Evolutionary conservation across 2,888 invertebrate species (phyloP).

Genomic region (Hyppa rectilinea): DNA sequence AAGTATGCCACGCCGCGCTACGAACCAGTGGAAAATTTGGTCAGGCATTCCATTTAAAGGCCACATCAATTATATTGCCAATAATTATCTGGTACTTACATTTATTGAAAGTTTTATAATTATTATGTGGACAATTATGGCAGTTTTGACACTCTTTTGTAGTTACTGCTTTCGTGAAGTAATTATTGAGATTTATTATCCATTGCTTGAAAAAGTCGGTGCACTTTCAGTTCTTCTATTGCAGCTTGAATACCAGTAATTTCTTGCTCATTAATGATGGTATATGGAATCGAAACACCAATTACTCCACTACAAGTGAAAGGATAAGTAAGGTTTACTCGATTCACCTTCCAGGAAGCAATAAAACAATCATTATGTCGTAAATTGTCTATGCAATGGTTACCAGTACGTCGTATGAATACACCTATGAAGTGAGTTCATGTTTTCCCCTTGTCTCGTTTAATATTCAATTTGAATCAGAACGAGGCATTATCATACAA

Average conservation of each 20-base stretch:
- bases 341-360: slow-evolving; percentile 60
- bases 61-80: slow-evolving; percentile 63
- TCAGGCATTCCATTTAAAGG: slow-evolving; percentile 67
- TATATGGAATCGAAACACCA: slow-evolving; percentile 41
- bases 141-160: slow-evolving; percentile 20
- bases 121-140: slow-evolving; percentile 25
- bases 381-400: slow-evolving; percentile 59
- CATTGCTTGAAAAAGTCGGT: neutral
- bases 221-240: neutral
- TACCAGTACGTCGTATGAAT: slow-evolving; percentile 60
- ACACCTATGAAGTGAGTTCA: slow-evolving; percentile 61
- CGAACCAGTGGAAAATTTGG: slow-evolving; percentile 63
- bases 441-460: slow-evolving; percentile 78
- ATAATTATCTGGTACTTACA: slow-evolving; percentile 54
- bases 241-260: slow-evolving; percentile 3
- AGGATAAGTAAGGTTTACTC: slow-evolving; percentile 58
- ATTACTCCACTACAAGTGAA: slow-evolving; percentile 57
- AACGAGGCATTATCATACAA: slow-evolving; percentile 82
- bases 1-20: slow-evolving; percentile 62
- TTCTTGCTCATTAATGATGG: slow-evolving; percentile 28
- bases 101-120: slow-evolving; percentile 61
- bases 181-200: neutral
- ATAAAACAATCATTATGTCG: slow-evolving; percentile 64
- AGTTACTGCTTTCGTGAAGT: slow-evolving; percentile 10
- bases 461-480: slow-evolving; percentile 82